Conservation (phyloP, 1,140 invertebrate genomes). For the Streblospio benedicti region DNA sequence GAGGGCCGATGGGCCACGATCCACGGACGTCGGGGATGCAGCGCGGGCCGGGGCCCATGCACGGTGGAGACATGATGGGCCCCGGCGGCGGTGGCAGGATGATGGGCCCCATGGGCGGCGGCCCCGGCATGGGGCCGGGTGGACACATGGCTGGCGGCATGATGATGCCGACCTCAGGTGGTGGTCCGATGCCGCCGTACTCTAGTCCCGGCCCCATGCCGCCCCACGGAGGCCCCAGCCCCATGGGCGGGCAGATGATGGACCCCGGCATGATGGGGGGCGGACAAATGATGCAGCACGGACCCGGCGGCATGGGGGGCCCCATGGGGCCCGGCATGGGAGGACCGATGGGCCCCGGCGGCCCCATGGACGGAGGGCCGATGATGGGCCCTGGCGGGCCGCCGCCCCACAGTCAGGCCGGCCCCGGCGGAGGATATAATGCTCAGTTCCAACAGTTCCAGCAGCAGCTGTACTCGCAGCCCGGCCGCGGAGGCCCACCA, state of each 20-base stretch:
- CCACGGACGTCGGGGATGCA: slow-evolving; percentile 22
- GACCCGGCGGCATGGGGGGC: slow-evolving; percentile 15
- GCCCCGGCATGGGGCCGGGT: slow-evolving; percentile 18
- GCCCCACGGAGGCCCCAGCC: not conserved
- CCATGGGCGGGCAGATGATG: not conserved
- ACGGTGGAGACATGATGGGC: slow-evolving; percentile 32
- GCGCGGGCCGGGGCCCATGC: slow-evolving; percentile 30
- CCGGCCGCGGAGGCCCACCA: not conserved
- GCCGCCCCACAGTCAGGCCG: not conserved
- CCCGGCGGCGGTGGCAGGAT: slow-evolving; percentile 5
- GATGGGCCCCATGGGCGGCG: slow-evolving; percentile 39
- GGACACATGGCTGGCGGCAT: not conserved
- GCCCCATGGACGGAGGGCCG: slow-evolving; percentile 29
- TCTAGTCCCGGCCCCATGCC: no score
- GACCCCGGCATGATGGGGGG: not conserved
- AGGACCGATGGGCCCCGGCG: slow-evolving; percentile 27
- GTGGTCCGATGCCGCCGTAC: no score
- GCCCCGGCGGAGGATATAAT: slow-evolving; percentile 11
- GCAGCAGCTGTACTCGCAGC: slow-evolving; percentile 39
- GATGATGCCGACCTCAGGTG: not conserved
- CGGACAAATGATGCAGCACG: slow-evolving; percentile 21
- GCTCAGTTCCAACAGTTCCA: slow-evolving; percentile 40
- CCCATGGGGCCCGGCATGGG: not conserved
- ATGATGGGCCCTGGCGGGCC: slow-evolving; percentile 19
- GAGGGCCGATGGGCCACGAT: slow-evolving; percentile 19